Base-by-base conservation (phyloP, 2,888 invertebrate species). In the Ophion slaviceki region DNA sequence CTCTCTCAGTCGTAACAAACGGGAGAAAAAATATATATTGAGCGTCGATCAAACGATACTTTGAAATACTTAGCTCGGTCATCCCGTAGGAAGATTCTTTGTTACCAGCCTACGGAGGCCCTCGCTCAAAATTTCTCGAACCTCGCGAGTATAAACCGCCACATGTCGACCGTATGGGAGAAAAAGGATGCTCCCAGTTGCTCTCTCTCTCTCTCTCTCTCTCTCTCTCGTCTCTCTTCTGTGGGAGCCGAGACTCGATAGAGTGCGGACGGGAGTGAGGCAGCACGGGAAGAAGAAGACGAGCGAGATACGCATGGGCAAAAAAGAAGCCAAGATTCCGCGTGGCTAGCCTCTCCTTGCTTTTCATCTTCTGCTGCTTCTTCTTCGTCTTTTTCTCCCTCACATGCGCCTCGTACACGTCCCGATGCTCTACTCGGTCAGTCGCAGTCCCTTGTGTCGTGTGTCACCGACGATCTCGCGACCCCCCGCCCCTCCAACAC, bases 141-240 rank as follows among this genome's bases (percentile, higher is more conserved):
- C 89, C 89, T 89, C 87, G 90, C 87, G 90, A 90, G 90, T 86
- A 86, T 82, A 85, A 78, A 67, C 89, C 89, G 88, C 91, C 91
- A 91, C 91, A 90, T 91, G 91, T 89, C 90, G 90, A 89, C 89
- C 91, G 91, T 90, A 90, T 89, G 91, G 90, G 91, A 91, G 67
- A 80, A 74, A 91, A 91, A 91, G 75, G 68, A 79, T 66, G 82
- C 66, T 75, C 17, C 66, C 74, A 61, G 64, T 24, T 61, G 53
- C 67, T 80, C 57, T 62, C 68, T 59, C 79, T 74, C 67, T 59
- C 47, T 71, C 66, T 40, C 47, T 8, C 10, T 47, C 10, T 14
- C 10, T 14, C 14, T 47, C 47, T 2, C 32, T 32, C 32, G 8
- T 17, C 17, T 53, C 53, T 53, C 53, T 17, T 14, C 4, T 53